Percentiles rank a stretch among this genome's conserved stretches.
phyloP scores from a whole-genome alignment of 1,140 invertebrate genomes.

The Alviniconcha marisindica region DNA sequence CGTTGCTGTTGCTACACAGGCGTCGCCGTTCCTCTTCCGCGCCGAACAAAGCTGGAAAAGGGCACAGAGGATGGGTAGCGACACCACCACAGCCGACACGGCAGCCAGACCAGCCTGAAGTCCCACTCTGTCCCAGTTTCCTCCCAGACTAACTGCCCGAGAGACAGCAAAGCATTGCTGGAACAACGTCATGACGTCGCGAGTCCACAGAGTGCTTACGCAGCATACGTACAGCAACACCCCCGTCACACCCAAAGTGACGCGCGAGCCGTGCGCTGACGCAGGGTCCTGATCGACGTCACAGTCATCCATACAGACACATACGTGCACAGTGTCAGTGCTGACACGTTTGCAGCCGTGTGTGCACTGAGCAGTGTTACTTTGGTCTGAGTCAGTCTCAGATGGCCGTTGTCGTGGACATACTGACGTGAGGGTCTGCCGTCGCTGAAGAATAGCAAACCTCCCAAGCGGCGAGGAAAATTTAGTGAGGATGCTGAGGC shows the following conservation, averaged over 20 bases:
- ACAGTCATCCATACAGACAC: not conserved
- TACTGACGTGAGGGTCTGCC: no score
- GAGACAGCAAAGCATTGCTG: no score
- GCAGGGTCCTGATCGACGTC: not conserved
- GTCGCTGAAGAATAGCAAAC: no score
- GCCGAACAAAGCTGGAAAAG: no score
- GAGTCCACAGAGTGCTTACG: not conserved
- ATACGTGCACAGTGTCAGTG: not conserved
- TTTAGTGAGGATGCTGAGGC: no score
- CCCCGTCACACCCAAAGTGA: not conserved
- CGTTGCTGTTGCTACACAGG: not conserved
- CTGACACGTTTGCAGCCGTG: not conserved
- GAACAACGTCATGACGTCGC: not conserved
- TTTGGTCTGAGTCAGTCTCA: no score
- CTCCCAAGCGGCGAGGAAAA: no score
- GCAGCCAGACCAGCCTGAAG: not conserved
- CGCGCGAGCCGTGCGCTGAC: not conserved
- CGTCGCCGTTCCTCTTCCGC: no score
- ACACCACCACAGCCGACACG: not conserved
- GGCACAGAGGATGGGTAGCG: not conserved
- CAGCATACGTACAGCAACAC: constrained; percentile 1
- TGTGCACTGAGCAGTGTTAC: no score
- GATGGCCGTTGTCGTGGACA: no score
- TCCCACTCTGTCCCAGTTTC: not conserved
- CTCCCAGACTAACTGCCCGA: not conserved